Percentiles rank a stretch among this genome's conserved stretches.
Evolutionary conservation across 2,888 invertebrate genomes (phyloP).

Genomic region (Lasioglossum oenotherae): DNA sequence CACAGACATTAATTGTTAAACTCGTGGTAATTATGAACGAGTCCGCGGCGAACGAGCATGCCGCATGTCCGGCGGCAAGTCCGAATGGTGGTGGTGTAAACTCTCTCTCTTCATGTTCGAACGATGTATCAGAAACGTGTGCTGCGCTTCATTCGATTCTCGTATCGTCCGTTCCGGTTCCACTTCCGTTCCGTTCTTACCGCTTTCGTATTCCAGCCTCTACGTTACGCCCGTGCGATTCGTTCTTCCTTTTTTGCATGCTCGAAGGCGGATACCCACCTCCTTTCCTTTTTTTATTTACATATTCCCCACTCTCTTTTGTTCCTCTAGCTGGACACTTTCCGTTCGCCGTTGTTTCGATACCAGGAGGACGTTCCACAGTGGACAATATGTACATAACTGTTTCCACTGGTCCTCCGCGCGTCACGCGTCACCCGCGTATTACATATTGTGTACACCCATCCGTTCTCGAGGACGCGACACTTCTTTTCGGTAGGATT

Average conservation of each 20-base stretch:
- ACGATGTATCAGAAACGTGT: constrained; percentile 4
- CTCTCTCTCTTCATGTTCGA: constrained; percentile 10
- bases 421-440: constrained; percentile 3
- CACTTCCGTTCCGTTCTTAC: neutral
- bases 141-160: neutral
- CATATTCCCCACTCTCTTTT: neutral
- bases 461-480: constrained; percentile 34
- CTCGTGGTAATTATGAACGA: constrained; percentile 17
- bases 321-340: neutral
- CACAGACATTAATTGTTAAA: constrained; percentile 59
- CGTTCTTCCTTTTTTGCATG: neutral
- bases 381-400: neutral
- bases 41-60: constrained; percentile 3
- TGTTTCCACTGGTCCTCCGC: neutral
- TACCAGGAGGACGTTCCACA: neutral
- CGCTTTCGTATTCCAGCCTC: neutral
- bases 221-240: neutral
- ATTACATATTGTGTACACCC: constrained; percentile 5
- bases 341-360: neutral
- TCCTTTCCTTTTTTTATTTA: neutral
- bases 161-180: neutral
- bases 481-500: constrained; percentile 34
- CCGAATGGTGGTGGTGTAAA: neutral
- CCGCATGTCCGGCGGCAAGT: constrained; percentile 3
- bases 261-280: neutral